Conservation (phyloP, 2,888 invertebrate genomes). For the Biston stratarius region DNA sequence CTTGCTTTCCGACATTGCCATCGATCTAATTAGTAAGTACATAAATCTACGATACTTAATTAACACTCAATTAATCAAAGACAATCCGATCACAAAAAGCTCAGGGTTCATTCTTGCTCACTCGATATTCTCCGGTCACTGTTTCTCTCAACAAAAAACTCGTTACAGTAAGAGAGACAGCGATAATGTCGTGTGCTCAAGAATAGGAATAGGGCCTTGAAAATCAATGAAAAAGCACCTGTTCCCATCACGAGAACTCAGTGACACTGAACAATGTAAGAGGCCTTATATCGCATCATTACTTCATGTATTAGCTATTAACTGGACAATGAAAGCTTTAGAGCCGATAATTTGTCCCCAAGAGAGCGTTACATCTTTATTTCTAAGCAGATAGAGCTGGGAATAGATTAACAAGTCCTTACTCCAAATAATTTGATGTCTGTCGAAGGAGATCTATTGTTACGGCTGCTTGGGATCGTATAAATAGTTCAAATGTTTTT, state of each 20-base stretch:
- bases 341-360: not conserved
- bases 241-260: constrained; percentile 12
- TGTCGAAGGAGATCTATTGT: constrained; percentile 16
- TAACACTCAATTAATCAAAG: not conserved
- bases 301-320: constrained; percentile 32
- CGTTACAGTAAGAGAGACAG: not conserved
- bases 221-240: constrained; percentile 34
- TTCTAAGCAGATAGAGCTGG: not conserved
- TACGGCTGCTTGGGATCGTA: constrained; percentile 6
- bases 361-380: constrained; percentile 4
- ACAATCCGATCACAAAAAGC: not conserved
- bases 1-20: too few relatives aligned
- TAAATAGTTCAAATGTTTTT: constrained; percentile 24
- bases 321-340: constrained; percentile 31
- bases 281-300: constrained; percentile 24
- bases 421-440: constrained; percentile 3
- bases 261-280: constrained; percentile 23
- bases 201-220: constrained; percentile 13
- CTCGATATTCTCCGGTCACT: not conserved
- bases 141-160: not conserved
- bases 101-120: not conserved
- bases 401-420: constrained; percentile 4
- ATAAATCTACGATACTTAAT: too few relatives aligned
- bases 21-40: too few relatives aligned
- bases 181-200: not conserved